A percentile compares a stretch with the other conserved stretches of the same genome.
Conservation (phyloP, 2,113 vertebrate genomes). For the Oncorhynchus tshawytscha region DNA sequence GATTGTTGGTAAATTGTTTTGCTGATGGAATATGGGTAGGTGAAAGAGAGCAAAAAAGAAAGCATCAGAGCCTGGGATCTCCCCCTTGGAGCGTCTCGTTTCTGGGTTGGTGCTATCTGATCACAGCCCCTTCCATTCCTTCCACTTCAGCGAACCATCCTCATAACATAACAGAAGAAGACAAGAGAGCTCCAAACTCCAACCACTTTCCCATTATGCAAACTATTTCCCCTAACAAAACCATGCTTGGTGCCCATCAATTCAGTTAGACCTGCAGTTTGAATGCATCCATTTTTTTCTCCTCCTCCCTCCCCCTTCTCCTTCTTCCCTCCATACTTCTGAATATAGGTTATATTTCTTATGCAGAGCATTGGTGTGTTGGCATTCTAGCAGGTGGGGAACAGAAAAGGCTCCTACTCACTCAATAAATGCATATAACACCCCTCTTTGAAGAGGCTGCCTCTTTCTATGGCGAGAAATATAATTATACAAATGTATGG, state of each 20-base stretch:
- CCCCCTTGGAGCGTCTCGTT: background rate
- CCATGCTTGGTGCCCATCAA: slow-evolving; percentile 65
- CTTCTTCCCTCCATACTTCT: slow-evolving; percentile 48
- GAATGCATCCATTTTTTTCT: slow-evolving; percentile 46
- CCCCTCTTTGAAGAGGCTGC: slow-evolving; percentile 60
- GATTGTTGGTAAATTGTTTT: slow-evolving; percentile 41
- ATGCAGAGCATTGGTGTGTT: slow-evolving; percentile 57
- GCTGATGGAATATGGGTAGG: slow-evolving; percentile 57
- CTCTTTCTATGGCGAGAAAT: slow-evolving; percentile 49
- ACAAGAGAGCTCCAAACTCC: slow-evolving; percentile 59
- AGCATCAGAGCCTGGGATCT: slow-evolving; percentile 45
- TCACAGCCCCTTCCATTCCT: slow-evolving; percentile 43
- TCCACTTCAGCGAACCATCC: slow-evolving; percentile 61
- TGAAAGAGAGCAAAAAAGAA: slow-evolving; percentile 45
- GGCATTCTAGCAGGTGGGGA: slow-evolving; percentile 50
- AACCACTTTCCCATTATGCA: slow-evolving; percentile 74
- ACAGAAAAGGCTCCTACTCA: slow-evolving; percentile 63
- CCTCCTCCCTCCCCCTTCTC: background rate
- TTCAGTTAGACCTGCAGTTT: slow-evolving; percentile 60
- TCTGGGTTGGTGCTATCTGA: slow-evolving; percentile 54
- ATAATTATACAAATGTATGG: slow-evolving; percentile 66
- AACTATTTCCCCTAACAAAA: slow-evolving; percentile 68
- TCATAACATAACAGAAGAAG: slow-evolving; percentile 19
- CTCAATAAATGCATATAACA: slow-evolving; percentile 59
- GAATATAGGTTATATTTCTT: slow-evolving; percentile 68